Evolutionary conservation across 2,888 invertebrate species (phyloP).

Genomic region (Thecocarcelia acutangulata): DNA sequence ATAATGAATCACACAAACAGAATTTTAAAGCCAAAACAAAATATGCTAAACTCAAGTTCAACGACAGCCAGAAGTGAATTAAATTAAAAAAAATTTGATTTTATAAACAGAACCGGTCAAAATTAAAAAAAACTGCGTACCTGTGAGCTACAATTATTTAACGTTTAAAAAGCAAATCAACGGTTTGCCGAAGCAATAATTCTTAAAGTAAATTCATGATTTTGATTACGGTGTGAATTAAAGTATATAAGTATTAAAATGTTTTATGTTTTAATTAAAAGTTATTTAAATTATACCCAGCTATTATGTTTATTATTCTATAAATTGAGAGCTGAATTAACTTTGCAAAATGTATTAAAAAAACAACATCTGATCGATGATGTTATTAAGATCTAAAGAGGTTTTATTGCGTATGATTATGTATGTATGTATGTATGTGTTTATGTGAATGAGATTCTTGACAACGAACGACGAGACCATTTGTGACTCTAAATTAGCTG

Average conservation of each 20-base stretch:
- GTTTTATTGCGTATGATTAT: slow-evolving; percentile 1
- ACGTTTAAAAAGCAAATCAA: no score
- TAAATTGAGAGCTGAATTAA: no score
- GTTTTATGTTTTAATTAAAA: neutral
- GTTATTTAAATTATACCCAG: no score
- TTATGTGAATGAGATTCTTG: neutral
- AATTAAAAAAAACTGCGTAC: no score
- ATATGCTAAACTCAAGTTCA: slow-evolving; percentile 5
- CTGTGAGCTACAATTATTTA: no score
- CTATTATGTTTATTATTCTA: neutral
- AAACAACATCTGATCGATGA: neutral
- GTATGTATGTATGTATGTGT: neutral
- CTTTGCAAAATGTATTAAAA: neutral
- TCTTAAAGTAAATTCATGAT: neutral
- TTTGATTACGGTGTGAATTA: neutral
- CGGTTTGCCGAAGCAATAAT: neutral
- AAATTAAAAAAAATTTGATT: no score
- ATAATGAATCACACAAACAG: slow-evolving; percentile 30
- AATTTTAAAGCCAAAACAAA: slow-evolving; percentile 17
- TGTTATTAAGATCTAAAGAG: neutral
- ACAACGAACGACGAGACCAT: neutral
- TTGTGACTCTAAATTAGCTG: no score
- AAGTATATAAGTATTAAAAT: neutral
- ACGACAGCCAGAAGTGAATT: neutral
- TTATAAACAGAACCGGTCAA: no score